Percentiles rank a stretch among this genome's conserved stretches.
These are phyloP conservation scores for Puntigrus tetrazona DNA, from an alignment of 2,113 vertebrate genomes.

Conservation along the genomic window DNA sequence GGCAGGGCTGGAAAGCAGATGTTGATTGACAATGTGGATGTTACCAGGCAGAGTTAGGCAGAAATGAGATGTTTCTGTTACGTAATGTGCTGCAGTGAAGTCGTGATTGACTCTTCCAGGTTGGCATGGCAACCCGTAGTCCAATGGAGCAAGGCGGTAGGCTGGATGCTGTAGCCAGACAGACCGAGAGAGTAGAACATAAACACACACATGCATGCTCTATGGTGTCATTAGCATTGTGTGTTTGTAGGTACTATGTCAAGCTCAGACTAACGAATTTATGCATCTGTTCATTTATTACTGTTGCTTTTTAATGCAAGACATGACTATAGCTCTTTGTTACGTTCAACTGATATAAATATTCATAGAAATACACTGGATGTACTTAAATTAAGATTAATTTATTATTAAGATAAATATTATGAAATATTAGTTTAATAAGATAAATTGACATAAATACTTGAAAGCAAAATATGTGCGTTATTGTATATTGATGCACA, in stretches of 20 bases:
- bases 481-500: neutral
- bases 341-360: neutral
- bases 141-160: slow-evolving; percentile 43
- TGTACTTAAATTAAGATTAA: neutral
- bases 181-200: neutral
- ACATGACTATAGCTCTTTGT: neutral
- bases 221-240: neutral
- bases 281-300: neutral
- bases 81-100: slow-evolving; percentile 58
- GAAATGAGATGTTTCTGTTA: slow-evolving; percentile 50
- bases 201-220: neutral
- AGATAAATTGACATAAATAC: neutral
- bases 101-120: slow-evolving; percentile 69
- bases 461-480: neutral
- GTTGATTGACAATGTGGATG: slow-evolving; percentile 43
- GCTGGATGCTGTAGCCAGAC: slow-evolving; percentile 35
- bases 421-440: neutral
- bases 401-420: no score
- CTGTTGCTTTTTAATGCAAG: neutral
- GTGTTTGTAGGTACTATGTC: neutral
- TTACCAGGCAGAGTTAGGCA: slow-evolving; percentile 56
- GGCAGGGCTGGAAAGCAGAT: neutral
- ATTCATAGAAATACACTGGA: neutral
- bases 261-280: neutral
- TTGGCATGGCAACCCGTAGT: slow-evolving; percentile 72